phyloP scores from a whole-genome alignment of 2,888 invertebrate species.

The Glaucopsyche alexis region DNA sequence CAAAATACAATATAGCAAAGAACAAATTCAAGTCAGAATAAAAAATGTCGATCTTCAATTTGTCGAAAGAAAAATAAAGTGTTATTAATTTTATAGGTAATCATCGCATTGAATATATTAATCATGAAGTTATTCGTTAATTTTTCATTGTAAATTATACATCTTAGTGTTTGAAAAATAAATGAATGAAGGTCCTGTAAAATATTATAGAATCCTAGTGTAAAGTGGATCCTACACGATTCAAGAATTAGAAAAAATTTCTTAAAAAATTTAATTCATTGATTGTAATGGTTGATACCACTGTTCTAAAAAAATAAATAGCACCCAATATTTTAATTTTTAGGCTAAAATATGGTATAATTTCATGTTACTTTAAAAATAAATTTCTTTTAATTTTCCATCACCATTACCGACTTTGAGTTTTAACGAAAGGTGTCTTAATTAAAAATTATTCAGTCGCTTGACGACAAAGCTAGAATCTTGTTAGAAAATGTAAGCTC shows the following conservation, averaged over 20 bases:
- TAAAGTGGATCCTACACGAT: no score
- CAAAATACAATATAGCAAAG: background rate
- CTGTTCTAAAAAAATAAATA: no score
- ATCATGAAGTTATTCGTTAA: background rate
- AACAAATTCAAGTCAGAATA: conserved; percentile 1
- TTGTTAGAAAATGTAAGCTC: background rate
- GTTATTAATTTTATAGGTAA: background rate
- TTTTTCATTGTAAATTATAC: no score
- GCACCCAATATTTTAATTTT: no score
- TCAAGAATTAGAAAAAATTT: no score
- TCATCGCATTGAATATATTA: background rate
- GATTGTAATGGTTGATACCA: no score
- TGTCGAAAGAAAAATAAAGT: background rate
- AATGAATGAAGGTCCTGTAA: no score
- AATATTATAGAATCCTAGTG: no score
- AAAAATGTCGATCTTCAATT: background rate
- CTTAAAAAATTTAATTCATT: no score
- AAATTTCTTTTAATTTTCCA: background rate
- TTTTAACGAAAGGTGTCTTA: background rate
- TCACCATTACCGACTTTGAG: background rate
- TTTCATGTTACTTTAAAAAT: no score
- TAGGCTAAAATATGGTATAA: no score
- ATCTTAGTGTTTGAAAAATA: no score
- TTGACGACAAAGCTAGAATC: conserved; percentile 5
- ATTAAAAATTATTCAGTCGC: conserved; percentile 13